Evolutionary conservation across 2,113 vertebrate species (phyloP).

Genomic region (Perccottus glenii): DNA sequence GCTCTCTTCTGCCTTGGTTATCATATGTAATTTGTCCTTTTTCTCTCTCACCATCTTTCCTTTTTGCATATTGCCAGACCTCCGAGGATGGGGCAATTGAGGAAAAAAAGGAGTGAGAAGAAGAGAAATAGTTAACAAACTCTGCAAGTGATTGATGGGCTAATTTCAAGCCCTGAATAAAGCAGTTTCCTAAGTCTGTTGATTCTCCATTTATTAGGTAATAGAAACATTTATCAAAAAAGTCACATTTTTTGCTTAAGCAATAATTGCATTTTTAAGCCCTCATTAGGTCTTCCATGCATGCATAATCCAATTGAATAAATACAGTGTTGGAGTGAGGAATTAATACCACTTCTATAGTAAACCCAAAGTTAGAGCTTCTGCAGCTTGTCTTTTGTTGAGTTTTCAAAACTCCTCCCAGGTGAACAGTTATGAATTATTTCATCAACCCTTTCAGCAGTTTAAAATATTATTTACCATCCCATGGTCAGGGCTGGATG

Average conservation of each 20-base stretch:
- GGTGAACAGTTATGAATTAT: slow-evolving; percentile 14
- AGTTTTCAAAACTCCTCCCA: slow-evolving; percentile 33
- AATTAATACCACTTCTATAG: slow-evolving; percentile 77
- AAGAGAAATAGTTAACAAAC: slow-evolving; percentile 90
- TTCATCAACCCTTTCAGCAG: slow-evolving; percentile 18
- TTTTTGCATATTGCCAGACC: slow-evolving; percentile 65
- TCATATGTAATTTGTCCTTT: slow-evolving; percentile 47
- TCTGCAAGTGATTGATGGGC: slow-evolving; percentile 95
- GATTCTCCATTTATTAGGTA: slow-evolving; percentile 97
- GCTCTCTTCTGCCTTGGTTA: slow-evolving; percentile 47
- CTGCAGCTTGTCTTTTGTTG: slow-evolving; percentile 52
- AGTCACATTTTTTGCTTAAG: slow-evolving; percentile 85
- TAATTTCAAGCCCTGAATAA: slow-evolving; percentile 97
- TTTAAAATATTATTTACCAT: slow-evolving; percentile 33
- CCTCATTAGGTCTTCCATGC: slow-evolving; percentile 87
- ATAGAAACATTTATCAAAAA: slow-evolving; percentile 96
- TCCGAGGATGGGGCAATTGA: slow-evolving; percentile 51
- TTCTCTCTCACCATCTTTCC: not conserved
- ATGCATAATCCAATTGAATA: slow-evolving; percentile 86
- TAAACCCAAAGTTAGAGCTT: slow-evolving; percentile 69
- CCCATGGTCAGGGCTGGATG: not conserved
- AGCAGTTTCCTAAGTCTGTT: slow-evolving; percentile 96
- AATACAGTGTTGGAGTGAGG: slow-evolving; percentile 78
- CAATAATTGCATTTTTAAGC: slow-evolving; percentile 93
- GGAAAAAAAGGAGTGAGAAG: slow-evolving; percentile 35